Evolutionary conservation across 2,888 invertebrate genomes (phyloP).

Genomic region (Drosophila fulvimacula): DNA sequence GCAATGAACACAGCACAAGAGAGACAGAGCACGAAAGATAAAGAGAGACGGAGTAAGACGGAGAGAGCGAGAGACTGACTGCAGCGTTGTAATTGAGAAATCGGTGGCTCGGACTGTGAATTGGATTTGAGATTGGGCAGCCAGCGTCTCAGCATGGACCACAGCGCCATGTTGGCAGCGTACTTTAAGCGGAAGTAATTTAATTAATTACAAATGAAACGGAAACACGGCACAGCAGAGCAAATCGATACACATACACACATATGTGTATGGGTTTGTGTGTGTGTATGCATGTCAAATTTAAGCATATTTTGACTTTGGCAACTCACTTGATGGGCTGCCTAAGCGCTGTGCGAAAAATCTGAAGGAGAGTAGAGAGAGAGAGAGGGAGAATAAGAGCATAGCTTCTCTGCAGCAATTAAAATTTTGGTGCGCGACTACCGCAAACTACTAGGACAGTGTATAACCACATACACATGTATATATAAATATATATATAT

Average conservation of each 20-base stretch:
- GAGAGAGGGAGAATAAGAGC: background rate
- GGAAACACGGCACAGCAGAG: constrained; percentile 66
- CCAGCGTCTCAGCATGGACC: constrained; percentile 50
- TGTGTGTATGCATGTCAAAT: constrained; percentile 37
- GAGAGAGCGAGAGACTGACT: constrained; percentile 16
- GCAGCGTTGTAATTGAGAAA: constrained; percentile 71
- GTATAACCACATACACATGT: constrained; percentile 17
- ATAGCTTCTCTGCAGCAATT: constrained; percentile 52
- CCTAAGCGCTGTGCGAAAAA: constrained; percentile 55
- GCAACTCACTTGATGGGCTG: constrained; percentile 30
- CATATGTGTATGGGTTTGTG: constrained; percentile 10
- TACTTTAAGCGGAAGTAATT: constrained; percentile 81
- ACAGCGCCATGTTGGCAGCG: constrained; percentile 50
- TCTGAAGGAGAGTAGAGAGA: background rate
- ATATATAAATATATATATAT: constrained; percentile 8
- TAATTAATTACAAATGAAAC: constrained; percentile 82
- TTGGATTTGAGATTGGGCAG: constrained; percentile 31
- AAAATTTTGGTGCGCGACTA: constrained; percentile 57
- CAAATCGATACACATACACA: constrained; percentile 12
- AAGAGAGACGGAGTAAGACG: background rate
- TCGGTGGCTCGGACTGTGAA: constrained; percentile 53
- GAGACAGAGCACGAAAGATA: background rate
- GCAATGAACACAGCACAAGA: constrained; percentile 60
- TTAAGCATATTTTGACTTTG: constrained; percentile 40
- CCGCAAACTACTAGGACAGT: constrained; percentile 59